Evolutionary conservation across 2,797 vertebrate species (phyloP).

Genomic region (Macropodus opercularis): DNA sequence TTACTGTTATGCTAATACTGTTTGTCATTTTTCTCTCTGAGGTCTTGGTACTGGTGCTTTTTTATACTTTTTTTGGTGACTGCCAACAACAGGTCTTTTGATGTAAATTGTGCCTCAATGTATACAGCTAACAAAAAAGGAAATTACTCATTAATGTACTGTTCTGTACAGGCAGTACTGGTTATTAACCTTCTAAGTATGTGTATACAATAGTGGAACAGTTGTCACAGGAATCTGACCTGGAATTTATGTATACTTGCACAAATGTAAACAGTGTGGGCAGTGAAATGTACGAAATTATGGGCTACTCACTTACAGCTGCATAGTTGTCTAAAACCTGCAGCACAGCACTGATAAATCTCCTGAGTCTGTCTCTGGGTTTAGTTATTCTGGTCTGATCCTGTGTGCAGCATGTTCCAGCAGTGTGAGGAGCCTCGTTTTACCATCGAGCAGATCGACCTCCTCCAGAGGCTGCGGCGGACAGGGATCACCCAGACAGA

Average conservation of each 20-base stretch:
- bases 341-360: neutral
- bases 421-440: constrained; percentile 98
- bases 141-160: neutral
- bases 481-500: constrained; percentile 95
- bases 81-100: neutral
- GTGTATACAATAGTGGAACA: too few relatives aligned
- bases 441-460: constrained; percentile 99
- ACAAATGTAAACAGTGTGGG: neutral
- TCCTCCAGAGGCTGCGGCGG: constrained; percentile 94
- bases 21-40: neutral
- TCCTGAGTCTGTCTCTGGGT: neutral
- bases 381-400: neutral
- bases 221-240: too few relatives aligned
- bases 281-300: neutral
- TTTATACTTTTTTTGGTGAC: neutral
- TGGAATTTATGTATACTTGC: neutral
- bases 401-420: constrained; percentile 90
- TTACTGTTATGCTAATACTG: too few relatives aligned
- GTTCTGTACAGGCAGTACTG: neutral
- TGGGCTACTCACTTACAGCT: too few relatives aligned
- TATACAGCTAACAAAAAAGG: neutral
- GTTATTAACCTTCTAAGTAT: neutral
- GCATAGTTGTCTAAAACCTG: neutral
- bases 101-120: neutral
- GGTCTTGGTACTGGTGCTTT: neutral